Evolutionary conservation across 1,140 invertebrate genomes (phyloP).

Genomic region (Macrostomum lignano): DNA sequence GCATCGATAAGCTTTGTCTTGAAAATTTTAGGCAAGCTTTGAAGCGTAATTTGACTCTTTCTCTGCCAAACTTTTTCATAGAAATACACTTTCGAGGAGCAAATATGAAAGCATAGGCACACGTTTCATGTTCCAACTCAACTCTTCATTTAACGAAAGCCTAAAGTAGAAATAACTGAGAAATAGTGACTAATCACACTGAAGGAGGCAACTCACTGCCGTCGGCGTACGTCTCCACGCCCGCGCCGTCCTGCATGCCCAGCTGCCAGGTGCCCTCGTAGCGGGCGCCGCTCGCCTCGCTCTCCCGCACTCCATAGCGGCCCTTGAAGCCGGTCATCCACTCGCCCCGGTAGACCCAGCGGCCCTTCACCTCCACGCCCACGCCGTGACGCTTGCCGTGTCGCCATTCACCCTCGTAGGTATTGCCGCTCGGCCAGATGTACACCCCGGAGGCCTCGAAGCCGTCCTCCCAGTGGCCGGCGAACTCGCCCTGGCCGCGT

Average conservation of each 20-base stretch:
- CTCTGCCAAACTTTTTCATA: too few species aligned
- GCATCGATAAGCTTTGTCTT: too few species aligned
- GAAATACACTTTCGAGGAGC: too few species aligned
- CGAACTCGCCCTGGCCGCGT: conserved; percentile 73
- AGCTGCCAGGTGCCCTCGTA: conserved; percentile 98
- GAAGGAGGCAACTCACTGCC: conserved; percentile 41
- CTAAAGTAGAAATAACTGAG: background rate
- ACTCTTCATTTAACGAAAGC: too few species aligned
- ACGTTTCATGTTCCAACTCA: too few species aligned
- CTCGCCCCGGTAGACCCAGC: conserved; percentile 89
- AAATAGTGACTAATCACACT: background rate
- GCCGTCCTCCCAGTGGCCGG: conserved; percentile 89
- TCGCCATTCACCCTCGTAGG: conserved; percentile 94
- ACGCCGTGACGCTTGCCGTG: conserved; percentile 91
- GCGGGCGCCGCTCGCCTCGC: conserved; percentile 67
- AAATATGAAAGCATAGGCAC: too few species aligned
- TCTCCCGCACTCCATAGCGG: conserved; percentile 79
- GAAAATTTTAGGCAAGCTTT: too few species aligned
- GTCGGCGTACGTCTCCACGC: conserved; percentile 94
- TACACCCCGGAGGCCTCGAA: conserved; percentile 96
- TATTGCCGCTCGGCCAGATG: conserved; percentile 81
- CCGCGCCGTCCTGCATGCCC: conserved; percentile 91
- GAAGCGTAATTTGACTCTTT: too few species aligned
- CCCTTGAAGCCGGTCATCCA: conserved; percentile 99
- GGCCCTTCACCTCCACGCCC: conserved; percentile 72